A percentile compares a stretch with the other conserved stretches of the same genome.
These are phyloP conservation scores for Theristicus caerulescens DNA, from an alignment of 2,113 vertebrate genomes.

Conservation along the genomic window DNA sequence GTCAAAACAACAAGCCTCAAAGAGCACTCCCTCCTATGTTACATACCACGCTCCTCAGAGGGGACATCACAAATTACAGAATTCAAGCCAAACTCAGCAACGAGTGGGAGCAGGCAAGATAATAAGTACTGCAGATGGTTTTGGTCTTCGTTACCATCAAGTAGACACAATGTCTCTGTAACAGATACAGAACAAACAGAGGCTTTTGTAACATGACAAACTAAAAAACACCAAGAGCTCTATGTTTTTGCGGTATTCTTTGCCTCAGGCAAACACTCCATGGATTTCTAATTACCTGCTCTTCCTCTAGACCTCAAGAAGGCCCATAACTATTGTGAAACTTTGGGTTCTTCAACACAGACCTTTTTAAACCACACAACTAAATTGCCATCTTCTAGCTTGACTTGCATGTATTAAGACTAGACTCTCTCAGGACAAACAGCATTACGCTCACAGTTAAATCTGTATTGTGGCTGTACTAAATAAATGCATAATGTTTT, in stretches of 20 bases:
- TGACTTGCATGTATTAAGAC: background rate
- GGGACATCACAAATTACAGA: background rate
- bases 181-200: background rate
- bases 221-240: background rate
- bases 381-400: background rate
- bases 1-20: background rate
- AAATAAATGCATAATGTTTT: background rate
- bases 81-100: constrained; percentile 8
- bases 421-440: background rate
- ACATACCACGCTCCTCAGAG: background rate
- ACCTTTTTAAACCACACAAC: background rate
- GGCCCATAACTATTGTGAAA: background rate
- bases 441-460: background rate
- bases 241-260: background rate
- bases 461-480: background rate
- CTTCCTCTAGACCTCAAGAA: constrained; percentile 28
- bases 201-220: background rate
- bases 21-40: background rate
- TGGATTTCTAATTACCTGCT: constrained; percentile 35
- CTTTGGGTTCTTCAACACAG: background rate
- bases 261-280: background rate
- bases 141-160: background rate
- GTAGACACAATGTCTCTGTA: background rate
- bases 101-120: background rate
- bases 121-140: constrained; percentile 12